phyloP scores from a whole-genome alignment of 2,113 vertebrate species.

The Eulemur macaco region DNA sequence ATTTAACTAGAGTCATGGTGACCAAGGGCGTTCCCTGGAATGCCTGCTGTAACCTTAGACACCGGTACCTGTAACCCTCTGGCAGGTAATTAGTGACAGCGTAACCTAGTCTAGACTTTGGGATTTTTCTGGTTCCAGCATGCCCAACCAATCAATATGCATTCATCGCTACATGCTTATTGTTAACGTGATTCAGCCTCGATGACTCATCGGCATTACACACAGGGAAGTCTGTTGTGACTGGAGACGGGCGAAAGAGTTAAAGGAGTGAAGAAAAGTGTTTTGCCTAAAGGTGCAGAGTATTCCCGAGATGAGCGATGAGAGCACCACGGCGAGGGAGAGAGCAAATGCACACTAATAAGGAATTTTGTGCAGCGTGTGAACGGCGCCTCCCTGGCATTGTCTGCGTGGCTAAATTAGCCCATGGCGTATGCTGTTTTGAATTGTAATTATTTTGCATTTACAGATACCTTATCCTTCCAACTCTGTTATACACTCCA shows the following conservation, averaged over 20 bases:
- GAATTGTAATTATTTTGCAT: constrained; percentile 44
- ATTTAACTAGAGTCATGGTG: neutral
- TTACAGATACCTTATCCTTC: constrained; percentile 19
- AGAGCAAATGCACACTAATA: neutral
- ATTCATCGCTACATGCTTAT: constrained; percentile 13
- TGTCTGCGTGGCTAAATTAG: neutral
- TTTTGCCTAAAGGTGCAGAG: constrained; percentile 36
- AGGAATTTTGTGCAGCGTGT: neutral
- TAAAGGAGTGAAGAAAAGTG: constrained; percentile 22
- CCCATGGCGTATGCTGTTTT: neutral
- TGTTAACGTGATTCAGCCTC: constrained; percentile 52
- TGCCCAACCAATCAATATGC: neutral
- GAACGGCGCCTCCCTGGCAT: neutral
- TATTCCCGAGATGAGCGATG: neutral
- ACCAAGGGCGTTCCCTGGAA: neutral
- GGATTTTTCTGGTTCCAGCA: constrained; percentile 2
- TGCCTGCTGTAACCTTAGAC: neutral
- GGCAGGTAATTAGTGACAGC: neutral
- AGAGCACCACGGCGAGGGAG: neutral
- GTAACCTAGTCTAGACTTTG: constrained; percentile 1
- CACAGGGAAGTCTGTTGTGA: constrained; percentile 61
- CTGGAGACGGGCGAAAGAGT: constrained; percentile 40
- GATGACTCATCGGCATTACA: constrained; percentile 57
- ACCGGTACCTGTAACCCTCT: neutral
- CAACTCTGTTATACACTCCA: neutral